Conservation (phyloP, 2,888 invertebrate genomes). For the Pristionchus exspectatus region DNA sequence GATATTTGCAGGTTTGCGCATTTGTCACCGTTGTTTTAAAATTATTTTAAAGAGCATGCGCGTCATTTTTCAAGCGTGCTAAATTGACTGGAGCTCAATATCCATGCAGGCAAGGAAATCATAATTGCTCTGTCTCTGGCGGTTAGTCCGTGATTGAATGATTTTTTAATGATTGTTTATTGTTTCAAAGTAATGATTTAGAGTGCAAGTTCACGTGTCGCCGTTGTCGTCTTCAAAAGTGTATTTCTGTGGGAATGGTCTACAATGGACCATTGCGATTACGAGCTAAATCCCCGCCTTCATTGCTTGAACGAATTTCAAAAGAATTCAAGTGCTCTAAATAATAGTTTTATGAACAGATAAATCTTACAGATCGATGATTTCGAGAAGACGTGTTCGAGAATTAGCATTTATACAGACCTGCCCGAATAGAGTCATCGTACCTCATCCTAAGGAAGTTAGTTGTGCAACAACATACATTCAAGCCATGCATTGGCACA, state of each 20-base stretch:
- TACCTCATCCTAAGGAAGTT: background rate
- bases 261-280: conserved; percentile 11
- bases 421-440: background rate
- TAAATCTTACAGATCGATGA: background rate
- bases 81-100: background rate
- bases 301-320: background rate
- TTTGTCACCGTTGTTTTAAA: background rate
- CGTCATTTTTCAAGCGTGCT: conserved; percentile 17
- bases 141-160: background rate
- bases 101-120: background rate
- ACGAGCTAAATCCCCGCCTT: background rate
- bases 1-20: background rate
- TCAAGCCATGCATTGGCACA: background rate
- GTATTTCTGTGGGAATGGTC: background rate
- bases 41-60: background rate
- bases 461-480: background rate
- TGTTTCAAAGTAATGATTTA: background rate
- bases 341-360: too few relatives aligned
- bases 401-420: background rate
- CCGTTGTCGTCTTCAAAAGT: background rate
- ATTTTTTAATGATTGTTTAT: background rate
- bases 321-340: background rate
- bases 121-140: background rate
- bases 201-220: background rate
- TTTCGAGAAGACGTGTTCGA: background rate